phyloP scores from a whole-genome alignment of 2,113 vertebrate species.

The Ciconia stormi region DNA sequence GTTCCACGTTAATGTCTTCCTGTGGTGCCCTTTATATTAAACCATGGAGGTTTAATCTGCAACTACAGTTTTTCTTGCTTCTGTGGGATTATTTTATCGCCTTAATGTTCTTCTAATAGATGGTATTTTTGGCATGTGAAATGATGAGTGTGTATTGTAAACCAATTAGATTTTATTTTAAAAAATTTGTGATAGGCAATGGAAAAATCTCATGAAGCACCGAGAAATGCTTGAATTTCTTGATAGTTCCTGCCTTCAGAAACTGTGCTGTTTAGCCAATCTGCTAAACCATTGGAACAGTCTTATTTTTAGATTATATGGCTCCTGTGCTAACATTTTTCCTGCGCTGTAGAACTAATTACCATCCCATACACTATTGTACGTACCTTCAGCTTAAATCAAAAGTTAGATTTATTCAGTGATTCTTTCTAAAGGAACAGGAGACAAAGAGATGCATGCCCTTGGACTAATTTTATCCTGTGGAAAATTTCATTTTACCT shows the following conservation, averaged over 20 bases:
- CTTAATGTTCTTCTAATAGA: slow-evolving; percentile 12
- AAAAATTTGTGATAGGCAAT: slow-evolving; percentile 5
- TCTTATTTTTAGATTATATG: slow-evolving; percentile 53
- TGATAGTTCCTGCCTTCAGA: slow-evolving; percentile 28
- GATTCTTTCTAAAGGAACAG: neutral
- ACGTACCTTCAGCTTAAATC: neutral
- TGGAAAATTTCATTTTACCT: slow-evolving; percentile 1
- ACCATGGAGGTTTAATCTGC: slow-evolving; percentile 26
- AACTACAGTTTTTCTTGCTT: slow-evolving; percentile 5
- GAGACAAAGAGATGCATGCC: neutral
- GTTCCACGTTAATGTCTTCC: slow-evolving; percentile 27
- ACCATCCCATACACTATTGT: neutral
- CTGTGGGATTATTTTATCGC: slow-evolving; percentile 19
- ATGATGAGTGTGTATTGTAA: slow-evolving; percentile 39
- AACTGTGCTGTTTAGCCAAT: neutral
- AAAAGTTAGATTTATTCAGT: slow-evolving; percentile 5
- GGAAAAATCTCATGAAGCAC: slow-evolving; percentile 36
- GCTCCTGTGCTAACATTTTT: neutral
- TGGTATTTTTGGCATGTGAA: neutral
- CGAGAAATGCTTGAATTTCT: slow-evolving; percentile 27
- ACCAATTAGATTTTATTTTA: slow-evolving; percentile 38
- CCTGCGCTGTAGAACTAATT: neutral
- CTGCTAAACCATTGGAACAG: slow-evolving; percentile 15
- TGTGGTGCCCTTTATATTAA: slow-evolving; percentile 21
- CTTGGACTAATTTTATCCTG: neutral